Evolutionary conservation across 2,797 vertebrate genomes (phyloP).

Genomic region (Tapera naevia): DNA sequence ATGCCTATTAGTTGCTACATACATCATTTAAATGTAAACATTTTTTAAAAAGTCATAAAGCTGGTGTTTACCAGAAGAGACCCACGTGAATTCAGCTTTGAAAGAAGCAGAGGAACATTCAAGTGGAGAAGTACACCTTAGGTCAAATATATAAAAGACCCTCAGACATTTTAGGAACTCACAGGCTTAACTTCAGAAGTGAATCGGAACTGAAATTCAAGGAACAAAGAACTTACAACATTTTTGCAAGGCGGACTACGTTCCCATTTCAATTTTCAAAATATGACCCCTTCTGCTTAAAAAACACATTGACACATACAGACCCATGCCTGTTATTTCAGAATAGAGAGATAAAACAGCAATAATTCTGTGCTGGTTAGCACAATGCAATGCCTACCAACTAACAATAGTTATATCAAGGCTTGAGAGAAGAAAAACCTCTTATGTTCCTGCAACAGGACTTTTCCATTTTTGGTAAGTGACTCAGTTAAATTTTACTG

Average conservation of each 20-base stretch:
- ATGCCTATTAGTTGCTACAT: not conserved
- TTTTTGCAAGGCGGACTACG: not conserved
- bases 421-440: not conserved
- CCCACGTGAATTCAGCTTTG: not conserved
- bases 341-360: not conserved
- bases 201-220: not conserved
- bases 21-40: not conserved
- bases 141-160: not conserved
- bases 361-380: not conserved
- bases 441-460: rapidly evolving
- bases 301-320: not conserved
- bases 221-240: not conserved
- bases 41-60: not conserved
- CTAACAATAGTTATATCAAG: not conserved
- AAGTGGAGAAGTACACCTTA: not conserved
- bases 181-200: not conserved
- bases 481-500: not conserved
- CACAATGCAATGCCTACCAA: not conserved
- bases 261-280: not conserved
- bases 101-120: not conserved
- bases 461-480: not conserved
- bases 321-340: not conserved
- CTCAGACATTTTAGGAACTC: not conserved
- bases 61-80: not conserved
- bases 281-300: not conserved